These are phyloP conservation scores for Xyrichtys novacula DNA, from an alignment of 2,797 vertebrate genomes.

Conservation along the genomic window DNA sequence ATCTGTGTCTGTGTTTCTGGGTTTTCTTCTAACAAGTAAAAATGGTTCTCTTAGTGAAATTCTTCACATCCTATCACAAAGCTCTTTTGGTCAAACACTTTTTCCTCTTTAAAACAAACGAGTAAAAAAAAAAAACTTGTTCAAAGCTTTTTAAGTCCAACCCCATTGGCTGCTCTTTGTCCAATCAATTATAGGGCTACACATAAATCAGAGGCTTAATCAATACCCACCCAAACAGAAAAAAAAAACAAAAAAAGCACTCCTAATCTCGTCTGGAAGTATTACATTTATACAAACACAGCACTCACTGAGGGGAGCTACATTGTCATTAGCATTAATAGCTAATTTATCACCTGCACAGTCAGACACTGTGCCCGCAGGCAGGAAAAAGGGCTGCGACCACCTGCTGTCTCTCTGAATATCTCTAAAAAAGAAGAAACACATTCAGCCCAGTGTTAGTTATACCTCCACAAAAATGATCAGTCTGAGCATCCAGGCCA, in stretches of 20 bases:
- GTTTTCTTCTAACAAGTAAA: conserved; percentile 10
- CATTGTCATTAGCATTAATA: conserved; percentile 58
- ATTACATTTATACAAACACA: conserved; percentile 22
- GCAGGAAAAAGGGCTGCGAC: conserved; percentile 32
- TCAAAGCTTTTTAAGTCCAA: conserved; percentile 16
- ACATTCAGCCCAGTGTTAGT: conserved; percentile 28
- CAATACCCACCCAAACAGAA: neutral
- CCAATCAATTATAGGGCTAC: conserved; percentile 19
- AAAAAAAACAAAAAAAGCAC: neutral
- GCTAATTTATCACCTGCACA: conserved; percentile 60
- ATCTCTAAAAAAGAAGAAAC: conserved; percentile 24
- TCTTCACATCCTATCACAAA: conserved; percentile 11
- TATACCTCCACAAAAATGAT: conserved; percentile 43
- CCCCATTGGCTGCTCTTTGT: conserved; percentile 10
- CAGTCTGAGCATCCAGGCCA: conserved; percentile 42
- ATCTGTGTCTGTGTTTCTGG: conserved; percentile 9
- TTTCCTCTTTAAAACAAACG: too few species aligned
- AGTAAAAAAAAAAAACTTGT: neutral
- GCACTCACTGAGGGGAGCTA: conserved; percentile 16
- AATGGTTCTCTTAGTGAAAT: conserved; percentile 15
- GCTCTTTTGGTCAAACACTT: neutral
- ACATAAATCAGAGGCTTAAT: conserved; percentile 39
- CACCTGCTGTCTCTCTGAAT: conserved; percentile 43
- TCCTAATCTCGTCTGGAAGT: neutral
- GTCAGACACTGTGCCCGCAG: conserved; percentile 35